Conservation (phyloP, 2,888 invertebrate species). For the Folsomia candida region DNA sequence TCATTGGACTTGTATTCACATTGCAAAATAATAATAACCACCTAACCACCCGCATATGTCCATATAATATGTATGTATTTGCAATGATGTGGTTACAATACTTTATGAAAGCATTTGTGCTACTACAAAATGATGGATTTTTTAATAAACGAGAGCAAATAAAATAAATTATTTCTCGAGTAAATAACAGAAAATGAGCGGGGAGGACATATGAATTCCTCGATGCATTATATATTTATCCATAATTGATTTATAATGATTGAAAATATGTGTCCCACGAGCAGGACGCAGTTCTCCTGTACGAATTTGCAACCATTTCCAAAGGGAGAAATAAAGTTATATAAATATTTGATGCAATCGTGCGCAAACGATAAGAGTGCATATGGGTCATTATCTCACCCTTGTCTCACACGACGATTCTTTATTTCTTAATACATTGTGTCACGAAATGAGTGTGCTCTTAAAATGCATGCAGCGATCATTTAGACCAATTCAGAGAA, state of each 20-base stretch:
- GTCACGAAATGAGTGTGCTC: too few species aligned
- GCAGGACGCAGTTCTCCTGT: too few species aligned
- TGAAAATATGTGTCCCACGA: too few species aligned
- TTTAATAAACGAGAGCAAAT: neutral
- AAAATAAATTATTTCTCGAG: neutral
- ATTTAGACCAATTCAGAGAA: too few species aligned
- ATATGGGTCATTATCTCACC: neutral
- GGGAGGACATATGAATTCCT: neutral
- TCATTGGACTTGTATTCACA: neutral
- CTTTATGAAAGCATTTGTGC: too few species aligned
- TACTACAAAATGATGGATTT: neutral
- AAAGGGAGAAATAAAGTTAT: neutral
- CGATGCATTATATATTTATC: neutral
- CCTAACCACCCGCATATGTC: too few species aligned
- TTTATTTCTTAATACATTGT: too few species aligned
- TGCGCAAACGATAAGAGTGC: neutral
- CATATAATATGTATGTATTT: too few species aligned
- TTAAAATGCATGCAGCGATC: too few species aligned
- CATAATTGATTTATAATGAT: neutral
- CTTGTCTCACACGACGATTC: neutral
- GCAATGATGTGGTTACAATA: too few species aligned
- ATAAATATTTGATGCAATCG: neutral
- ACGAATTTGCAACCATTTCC: too few species aligned
- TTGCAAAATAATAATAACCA: too few species aligned
- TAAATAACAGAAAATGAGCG: neutral